Evolutionary conservation across 2,888 invertebrate genomes (phyloP).

Genomic region (Halictus quadricinctus): DNA sequence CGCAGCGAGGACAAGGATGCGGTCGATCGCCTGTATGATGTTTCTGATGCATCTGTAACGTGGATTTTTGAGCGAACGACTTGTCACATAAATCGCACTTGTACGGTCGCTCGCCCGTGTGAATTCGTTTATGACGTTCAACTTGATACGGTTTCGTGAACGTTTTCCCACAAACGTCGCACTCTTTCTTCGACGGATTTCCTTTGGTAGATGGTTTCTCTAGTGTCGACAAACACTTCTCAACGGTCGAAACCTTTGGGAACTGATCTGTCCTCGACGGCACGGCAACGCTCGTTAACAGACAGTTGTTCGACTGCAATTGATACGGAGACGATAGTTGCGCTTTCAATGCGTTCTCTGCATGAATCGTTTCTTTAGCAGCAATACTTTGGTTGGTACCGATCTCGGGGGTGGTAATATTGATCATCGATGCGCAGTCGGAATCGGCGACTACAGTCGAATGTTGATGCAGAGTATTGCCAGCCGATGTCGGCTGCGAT

Average conservation of each 20-base stretch:
- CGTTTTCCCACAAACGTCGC: slow-evolving; percentile 82
- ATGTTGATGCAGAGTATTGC: slow-evolving; percentile 11
- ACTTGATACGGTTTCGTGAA: slow-evolving; percentile 84
- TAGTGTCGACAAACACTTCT: not conserved
- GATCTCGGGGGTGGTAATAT: not conserved
- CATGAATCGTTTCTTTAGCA: slow-evolving; percentile 6
- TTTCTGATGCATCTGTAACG: slow-evolving; percentile 85
- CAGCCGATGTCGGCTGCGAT: slow-evolving; percentile 17
- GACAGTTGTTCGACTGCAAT: slow-evolving; percentile 33
- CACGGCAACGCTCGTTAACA: not conserved
- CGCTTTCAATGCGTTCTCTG: not conserved
- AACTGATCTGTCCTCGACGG: slow-evolving; percentile 2
- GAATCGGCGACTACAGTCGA: not conserved
- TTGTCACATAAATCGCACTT: slow-evolving; percentile 85
- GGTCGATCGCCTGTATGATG: slow-evolving; percentile 85
- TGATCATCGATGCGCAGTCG: not conserved
- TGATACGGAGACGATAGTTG: slow-evolving; percentile 15
- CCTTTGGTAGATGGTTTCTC: slow-evolving; percentile 9
- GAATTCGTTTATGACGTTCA: slow-evolving; percentile 84
- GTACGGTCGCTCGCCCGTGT: slow-evolving; percentile 85
- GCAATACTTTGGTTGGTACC: not conserved
- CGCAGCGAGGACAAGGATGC: slow-evolving; percentile 85
- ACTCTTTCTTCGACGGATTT: slow-evolving; percentile 70
- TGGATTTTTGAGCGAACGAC: slow-evolving; percentile 85
- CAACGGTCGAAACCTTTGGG: slow-evolving; percentile 9